These are phyloP conservation scores for Melikaiella ostensackeni DNA, from an alignment of 2,888 invertebrate species.

Conservation along the genomic window DNA sequence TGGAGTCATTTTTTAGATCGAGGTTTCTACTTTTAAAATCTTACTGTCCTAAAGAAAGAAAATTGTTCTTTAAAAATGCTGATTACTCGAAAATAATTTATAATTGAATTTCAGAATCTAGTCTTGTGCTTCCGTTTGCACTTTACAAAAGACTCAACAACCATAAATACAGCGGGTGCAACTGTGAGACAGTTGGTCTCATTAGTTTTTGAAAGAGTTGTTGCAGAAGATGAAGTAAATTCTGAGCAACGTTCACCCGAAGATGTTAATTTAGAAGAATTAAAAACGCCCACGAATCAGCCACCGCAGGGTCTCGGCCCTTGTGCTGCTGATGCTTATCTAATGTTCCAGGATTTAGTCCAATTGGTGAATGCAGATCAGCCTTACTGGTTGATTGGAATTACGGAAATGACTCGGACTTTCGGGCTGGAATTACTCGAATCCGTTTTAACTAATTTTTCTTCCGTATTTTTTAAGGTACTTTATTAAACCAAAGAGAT, in stretches of 20 bases:
- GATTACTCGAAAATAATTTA: constrained; percentile 17
- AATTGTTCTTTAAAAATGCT: too few species aligned
- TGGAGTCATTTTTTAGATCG: too few species aligned
- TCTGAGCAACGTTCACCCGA: constrained; percentile 64
- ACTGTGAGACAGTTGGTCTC: constrained; percentile 97
- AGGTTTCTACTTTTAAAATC: too few species aligned
- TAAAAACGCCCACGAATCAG: constrained; percentile 86
- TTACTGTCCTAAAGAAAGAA: too few species aligned
- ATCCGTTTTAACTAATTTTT: constrained; percentile 92
- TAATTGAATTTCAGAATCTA: constrained; percentile 83
- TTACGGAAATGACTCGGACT: constrained; percentile 98
- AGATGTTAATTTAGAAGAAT: constrained; percentile 86
- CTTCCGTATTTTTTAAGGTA: constrained; percentile 91
- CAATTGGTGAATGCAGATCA: constrained; percentile 98
- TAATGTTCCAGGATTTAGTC: constrained; percentile 97
- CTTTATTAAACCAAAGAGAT: constrained; percentile 16
- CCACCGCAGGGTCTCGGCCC: constrained; percentile 91
- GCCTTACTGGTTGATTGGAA: constrained; percentile 95
- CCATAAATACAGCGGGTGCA: constrained; percentile 98
- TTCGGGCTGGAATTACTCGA: constrained; percentile 97
- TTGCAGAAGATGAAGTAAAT: constrained; percentile 84
- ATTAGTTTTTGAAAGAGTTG: constrained; percentile 92
- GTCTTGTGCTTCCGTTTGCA: constrained; percentile 98
- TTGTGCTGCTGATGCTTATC: constrained; percentile 95
- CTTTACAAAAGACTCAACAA: constrained; percentile 95